Evolutionary conservation across 2,113 vertebrate species (phyloP).

Genomic region (Entomyzon cyanotis): DNA sequence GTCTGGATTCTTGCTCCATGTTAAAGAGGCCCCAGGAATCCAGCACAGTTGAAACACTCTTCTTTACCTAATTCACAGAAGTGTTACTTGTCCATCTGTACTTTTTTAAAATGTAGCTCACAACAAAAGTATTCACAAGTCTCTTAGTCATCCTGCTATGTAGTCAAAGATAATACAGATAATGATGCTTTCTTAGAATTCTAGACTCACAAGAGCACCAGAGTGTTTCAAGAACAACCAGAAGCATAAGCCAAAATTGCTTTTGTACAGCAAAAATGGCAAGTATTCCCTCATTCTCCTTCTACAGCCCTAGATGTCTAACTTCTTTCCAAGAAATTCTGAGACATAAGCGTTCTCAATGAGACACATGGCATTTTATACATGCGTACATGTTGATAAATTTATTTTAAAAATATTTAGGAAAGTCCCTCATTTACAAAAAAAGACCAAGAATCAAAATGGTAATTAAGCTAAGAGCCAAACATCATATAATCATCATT

Average conservation of each 20-base stretch:
- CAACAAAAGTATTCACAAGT: neutral
- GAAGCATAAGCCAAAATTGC: neutral
- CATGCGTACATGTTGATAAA: rapidly evolving
- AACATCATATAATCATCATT: neutral
- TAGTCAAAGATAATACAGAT: neutral
- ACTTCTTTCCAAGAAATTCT: neutral
- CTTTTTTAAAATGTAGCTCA: neutral
- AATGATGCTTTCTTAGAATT: neutral
- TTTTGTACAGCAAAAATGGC: neutral
- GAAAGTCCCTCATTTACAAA: neutral
- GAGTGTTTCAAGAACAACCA: neutral
- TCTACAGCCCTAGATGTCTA: neutral
- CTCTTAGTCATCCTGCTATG: neutral
- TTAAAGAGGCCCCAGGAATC: neutral
- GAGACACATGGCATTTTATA: neutral
- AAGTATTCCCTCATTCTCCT: neutral
- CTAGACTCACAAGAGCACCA: neutral
- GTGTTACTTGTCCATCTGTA: neutral
- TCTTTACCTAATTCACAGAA: neutral
- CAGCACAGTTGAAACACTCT: neutral
- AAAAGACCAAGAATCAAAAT: neutral
- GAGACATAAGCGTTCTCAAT: neutral
- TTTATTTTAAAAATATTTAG: neutral
- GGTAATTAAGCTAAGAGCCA: neutral
- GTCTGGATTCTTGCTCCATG: neutral